These are phyloP conservation scores for Heliothis virescens DNA, from an alignment of 1,140 invertebrate species.

Conservation along the genomic window DNA sequence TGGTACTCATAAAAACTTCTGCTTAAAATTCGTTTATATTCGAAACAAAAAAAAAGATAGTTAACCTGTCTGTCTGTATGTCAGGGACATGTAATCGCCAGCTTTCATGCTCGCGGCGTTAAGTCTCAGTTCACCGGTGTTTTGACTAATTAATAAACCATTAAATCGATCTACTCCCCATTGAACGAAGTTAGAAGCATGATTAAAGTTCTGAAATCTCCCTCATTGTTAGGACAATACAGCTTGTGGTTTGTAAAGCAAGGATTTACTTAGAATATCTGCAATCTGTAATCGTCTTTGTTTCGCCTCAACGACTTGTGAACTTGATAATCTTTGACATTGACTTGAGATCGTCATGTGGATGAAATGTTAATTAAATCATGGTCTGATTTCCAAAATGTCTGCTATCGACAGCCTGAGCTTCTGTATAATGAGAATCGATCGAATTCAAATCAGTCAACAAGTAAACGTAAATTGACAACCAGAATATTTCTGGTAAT, in stretches of 20 bases:
- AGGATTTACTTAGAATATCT: conserved; percentile 1
- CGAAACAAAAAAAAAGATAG: neutral
- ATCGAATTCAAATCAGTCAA: neutral
- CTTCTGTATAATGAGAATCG: neutral
- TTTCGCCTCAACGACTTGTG: conserved; percentile 8
- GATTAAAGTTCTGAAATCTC: conserved; percentile 7
- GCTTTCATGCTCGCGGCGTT: neutral
- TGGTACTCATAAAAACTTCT: neutral
- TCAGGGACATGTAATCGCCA: neutral
- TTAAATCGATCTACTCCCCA: conserved; percentile 11
- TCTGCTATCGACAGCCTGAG: neutral
- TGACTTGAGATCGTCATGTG: neutral
- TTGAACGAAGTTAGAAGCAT: neutral
- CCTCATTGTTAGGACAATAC: neutral
- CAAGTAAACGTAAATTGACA: neutral
- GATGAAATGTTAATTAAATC: conserved; percentile 20
- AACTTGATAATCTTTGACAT: conserved; percentile 26
- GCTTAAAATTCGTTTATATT: neutral
- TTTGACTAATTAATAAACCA: conserved; percentile 23
- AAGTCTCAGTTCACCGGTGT: neutral
- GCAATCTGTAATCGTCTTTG: conserved; percentile 21
- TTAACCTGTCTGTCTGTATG: neutral
- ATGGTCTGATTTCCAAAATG: conserved; percentile 3
- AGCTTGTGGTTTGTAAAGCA: conserved; percentile 20
- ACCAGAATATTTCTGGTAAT: neutral